phyloP scores from a whole-genome alignment of 2,113 vertebrate genomes.

The Oplegnathus fasciatus region DNA sequence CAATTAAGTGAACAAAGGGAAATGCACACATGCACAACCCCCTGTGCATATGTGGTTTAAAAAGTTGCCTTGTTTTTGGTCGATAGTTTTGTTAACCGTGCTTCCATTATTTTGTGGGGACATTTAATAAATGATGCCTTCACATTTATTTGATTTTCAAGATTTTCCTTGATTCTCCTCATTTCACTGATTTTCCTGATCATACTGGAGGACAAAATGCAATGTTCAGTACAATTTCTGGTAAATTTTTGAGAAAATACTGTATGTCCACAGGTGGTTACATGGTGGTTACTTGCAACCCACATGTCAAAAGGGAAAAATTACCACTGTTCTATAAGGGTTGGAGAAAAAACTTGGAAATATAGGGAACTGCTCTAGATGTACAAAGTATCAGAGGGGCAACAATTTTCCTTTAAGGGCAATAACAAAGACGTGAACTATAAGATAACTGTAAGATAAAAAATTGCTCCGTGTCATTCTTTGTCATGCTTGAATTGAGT shows the following conservation, averaged over 20 bases:
- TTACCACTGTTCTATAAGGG: not conserved
- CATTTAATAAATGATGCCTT: not conserved
- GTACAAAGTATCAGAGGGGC: not conserved
- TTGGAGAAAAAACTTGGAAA: not conserved
- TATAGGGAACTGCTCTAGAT: not conserved
- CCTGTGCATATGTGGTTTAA: not conserved
- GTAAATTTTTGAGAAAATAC: not conserved
- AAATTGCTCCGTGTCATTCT: not conserved
- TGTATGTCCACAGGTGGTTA: not conserved
- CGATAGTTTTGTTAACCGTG: not conserved
- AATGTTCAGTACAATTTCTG: not conserved
- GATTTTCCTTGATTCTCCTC: not conserved
- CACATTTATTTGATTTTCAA: too few species aligned
- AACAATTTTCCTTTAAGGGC: not conserved
- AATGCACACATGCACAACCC: not conserved
- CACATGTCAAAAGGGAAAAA: not conserved
- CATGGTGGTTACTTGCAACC: not conserved
- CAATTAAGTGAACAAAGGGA: conserved; percentile 3
- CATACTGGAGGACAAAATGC: not conserved
- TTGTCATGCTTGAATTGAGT: not conserved
- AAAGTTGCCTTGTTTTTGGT: not conserved
- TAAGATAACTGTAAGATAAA: not conserved
- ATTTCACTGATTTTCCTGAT: not conserved
- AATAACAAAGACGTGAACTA: not conserved
- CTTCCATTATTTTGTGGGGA: not conserved